These are phyloP conservation scores for Pachypanchax playfairii DNA, from an alignment of 2,113 vertebrate species.

Conservation along the genomic window DNA sequence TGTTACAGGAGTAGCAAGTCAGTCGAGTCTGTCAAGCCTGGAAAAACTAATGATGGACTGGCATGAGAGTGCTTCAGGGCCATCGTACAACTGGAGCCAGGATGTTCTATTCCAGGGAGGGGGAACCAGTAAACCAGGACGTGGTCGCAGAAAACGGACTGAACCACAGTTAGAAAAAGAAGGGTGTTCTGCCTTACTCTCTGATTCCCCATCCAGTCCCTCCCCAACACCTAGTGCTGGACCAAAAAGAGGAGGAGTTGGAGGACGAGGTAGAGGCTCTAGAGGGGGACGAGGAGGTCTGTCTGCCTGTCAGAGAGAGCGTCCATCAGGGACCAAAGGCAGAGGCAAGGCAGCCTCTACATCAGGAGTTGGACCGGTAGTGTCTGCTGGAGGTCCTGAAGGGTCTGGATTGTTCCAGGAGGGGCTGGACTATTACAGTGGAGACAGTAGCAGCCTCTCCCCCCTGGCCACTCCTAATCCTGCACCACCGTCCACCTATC, in stretches of 20 bases:
- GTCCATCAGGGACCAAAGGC: conserved; percentile 83
- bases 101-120: conserved; percentile 95
- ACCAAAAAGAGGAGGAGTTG: conserved; percentile 86
- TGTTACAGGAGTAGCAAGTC: conserved; percentile 84
- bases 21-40: conserved; percentile 95
- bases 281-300: conserved; percentile 83
- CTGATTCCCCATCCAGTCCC: conserved; percentile 88
- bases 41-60: conserved; percentile 99
- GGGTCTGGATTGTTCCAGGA: conserved; percentile 91
- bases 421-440: conserved; percentile 96
- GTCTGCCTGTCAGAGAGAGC: conserved; percentile 90
- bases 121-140: conserved; percentile 85
- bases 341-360: conserved; percentile 79
- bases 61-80: conserved; percentile 92
- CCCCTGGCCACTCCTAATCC: conserved; percentile 90
- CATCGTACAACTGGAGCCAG: conserved; percentile 98
- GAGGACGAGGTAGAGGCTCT: conserved; percentile 88
- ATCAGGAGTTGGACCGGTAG: conserved; percentile 56
- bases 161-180: conserved; percentile 87
- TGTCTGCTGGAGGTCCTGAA: conserved; percentile 72
- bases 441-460: conserved; percentile 95
- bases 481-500: conserved; percentile 85
- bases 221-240: conserved; percentile 85
- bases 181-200: conserved; percentile 81
- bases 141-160: conserved; percentile 93